Conservation (phyloP, 1,140 invertebrate species). For the Zaprionus camerounensis region DNA sequence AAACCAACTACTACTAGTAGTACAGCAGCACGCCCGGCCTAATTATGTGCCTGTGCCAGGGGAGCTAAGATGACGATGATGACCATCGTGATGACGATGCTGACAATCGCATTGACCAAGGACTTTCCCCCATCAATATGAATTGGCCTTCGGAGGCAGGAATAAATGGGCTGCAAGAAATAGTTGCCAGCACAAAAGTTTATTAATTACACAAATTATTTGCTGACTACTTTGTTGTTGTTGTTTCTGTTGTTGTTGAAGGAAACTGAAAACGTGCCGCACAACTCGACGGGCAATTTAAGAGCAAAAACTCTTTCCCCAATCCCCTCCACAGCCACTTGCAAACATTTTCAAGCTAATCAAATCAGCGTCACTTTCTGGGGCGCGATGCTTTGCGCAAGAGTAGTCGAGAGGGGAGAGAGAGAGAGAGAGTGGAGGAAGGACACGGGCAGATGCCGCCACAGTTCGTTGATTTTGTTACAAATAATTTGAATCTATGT, state of each 20-base stretch:
- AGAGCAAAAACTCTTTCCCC: constrained; percentile 37
- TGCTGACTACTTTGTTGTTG: constrained; percentile 17
- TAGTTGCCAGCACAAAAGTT: constrained; percentile 50
- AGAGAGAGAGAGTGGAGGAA: constrained; percentile 1
- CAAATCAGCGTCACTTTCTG: constrained; percentile 62
- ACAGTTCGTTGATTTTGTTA: constrained; percentile 77
- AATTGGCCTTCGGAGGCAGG: constrained; percentile 42
- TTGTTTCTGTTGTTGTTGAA: not conserved
- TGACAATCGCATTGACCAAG: constrained; percentile 44
- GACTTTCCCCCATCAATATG: constrained; percentile 27
- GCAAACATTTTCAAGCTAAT: constrained; percentile 63
- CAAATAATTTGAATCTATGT: constrained; percentile 82
- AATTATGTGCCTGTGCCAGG: constrained; percentile 52
- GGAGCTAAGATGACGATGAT: constrained; percentile 38
- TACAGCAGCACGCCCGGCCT: constrained; percentile 3
- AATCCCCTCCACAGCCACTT: not conserved
- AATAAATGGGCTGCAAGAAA: constrained; percentile 66
- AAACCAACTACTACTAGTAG: constrained; percentile 10
- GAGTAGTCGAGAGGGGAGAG: not conserved
- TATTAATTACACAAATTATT: constrained; percentile 56
- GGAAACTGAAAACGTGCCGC: constrained; percentile 32
- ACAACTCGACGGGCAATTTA: constrained; percentile 29
- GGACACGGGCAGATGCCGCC: constrained; percentile 8
- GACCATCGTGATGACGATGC: not conserved
- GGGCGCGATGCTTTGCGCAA: not conserved